A percentile compares a stretch with the other conserved stretches of the same genome.
Evolutionary conservation across 2,113 vertebrate genomes (phyloP).

Genomic region (Myotis davidii): DNA sequence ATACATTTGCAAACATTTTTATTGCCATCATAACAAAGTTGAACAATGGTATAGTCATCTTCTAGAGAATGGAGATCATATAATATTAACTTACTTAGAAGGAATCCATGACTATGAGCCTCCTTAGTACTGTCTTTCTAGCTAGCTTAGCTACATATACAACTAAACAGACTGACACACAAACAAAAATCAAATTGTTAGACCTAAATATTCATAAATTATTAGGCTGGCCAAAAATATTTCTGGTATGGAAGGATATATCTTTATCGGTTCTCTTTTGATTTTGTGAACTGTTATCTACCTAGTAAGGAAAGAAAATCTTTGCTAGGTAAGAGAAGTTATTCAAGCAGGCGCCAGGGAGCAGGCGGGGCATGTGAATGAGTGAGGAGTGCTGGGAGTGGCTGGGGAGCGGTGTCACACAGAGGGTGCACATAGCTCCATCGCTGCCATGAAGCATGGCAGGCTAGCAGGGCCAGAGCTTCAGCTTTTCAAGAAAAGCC

Average conservation of each 20-base stretch:
- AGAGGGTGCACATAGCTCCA: not conserved
- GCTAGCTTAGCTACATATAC: not conserved
- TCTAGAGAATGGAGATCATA: not conserved
- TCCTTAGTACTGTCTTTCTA: not conserved
- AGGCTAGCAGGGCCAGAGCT: not conserved
- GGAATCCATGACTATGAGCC: not conserved
- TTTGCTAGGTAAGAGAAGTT: not conserved
- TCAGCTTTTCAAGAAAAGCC: slow-evolving; percentile 11
- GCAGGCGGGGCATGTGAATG: fast-evolving
- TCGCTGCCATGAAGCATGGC: too few relatives aligned
- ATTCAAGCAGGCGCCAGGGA: too few relatives aligned
- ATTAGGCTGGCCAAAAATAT: not conserved
- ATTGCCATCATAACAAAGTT: not conserved
- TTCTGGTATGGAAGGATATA: not conserved
- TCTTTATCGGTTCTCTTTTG: not conserved
- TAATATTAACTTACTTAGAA: not conserved
- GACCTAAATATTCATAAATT: not conserved
- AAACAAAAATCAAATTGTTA: not conserved
- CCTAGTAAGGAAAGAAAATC: not conserved
- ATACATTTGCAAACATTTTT: not conserved
- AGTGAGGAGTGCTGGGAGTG: fast-evolving
- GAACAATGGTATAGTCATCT: not conserved
- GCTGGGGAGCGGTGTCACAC: not conserved
- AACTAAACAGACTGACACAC: not conserved
- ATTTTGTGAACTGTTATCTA: not conserved